Evolutionary conservation across 2,888 invertebrate genomes (phyloP).

Genomic region (Doris montereyensis): DNA sequence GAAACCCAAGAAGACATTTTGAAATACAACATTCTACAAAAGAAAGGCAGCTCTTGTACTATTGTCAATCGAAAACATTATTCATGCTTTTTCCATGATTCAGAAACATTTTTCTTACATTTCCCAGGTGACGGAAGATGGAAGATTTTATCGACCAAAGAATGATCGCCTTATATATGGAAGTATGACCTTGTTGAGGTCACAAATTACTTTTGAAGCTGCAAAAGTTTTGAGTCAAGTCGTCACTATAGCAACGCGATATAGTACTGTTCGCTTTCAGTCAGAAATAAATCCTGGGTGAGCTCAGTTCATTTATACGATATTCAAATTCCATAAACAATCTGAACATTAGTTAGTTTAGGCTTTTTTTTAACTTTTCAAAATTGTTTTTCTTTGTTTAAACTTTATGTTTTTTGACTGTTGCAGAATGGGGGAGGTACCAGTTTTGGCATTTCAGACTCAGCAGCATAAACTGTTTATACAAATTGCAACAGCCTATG

Average conservation of each 20-base stretch:
- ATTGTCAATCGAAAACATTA: background rate
- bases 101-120: too few relatives aligned
- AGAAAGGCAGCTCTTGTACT: background rate
- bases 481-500: constrained; percentile 85
- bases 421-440: constrained; percentile 53
- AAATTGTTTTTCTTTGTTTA: background rate
- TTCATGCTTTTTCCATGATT: too few relatives aligned
- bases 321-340: too few relatives aligned
- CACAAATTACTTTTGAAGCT: constrained; percentile 85
- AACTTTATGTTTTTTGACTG: too few relatives aligned
- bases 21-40: too few relatives aligned
- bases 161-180: constrained; percentile 57
- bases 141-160: constrained; percentile 50
- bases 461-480: constrained; percentile 95
- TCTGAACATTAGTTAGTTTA: too few relatives aligned
- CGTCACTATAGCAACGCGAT: constrained; percentile 89
- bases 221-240: constrained; percentile 82
- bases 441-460: constrained; percentile 90
- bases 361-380: too few relatives aligned
- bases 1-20: too few relatives aligned
- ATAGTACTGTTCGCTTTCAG: constrained; percentile 90
- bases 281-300: constrained; percentile 76
- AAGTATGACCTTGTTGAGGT: constrained; percentile 85
- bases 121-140: constrained; percentile 56
- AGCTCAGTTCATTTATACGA: too few relatives aligned